Conservation (phyloP, 2,888 invertebrate genomes). For the Euproctis similis region DNA sequence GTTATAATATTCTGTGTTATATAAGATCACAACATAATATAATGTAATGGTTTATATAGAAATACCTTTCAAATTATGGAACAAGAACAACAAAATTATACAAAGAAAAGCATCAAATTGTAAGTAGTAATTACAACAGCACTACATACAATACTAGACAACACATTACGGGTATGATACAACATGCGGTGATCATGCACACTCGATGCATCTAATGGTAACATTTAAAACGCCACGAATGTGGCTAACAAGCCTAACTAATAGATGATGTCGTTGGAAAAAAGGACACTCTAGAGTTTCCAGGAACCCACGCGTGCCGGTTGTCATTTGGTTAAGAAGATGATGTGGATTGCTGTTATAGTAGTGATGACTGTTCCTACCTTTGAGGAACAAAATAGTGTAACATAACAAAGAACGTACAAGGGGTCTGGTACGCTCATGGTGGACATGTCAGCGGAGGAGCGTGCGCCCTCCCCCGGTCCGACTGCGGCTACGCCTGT, state of each 20-base stretch:
- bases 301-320: slow-evolving; percentile 10
- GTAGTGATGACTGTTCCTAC: slow-evolving; percentile 4
- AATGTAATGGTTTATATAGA: neutral
- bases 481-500: slow-evolving; percentile 61
- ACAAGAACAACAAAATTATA: neutral
- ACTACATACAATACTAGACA: slow-evolving; percentile 16
- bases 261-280: neutral
- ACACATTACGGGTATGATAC: slow-evolving; percentile 27
- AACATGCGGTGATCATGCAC: slow-evolving; percentile 40
- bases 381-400: slow-evolving; percentile 1
- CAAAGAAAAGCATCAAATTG: slow-evolving; percentile 8
- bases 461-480: slow-evolving; percentile 50
- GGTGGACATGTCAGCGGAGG: slow-evolving; percentile 21
- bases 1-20: neutral
- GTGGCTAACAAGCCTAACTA: too few relatives aligned
- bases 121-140: slow-evolving; percentile 13
- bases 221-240: slow-evolving; percentile 10
- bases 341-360: slow-evolving; percentile 8
- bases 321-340: slow-evolving; percentile 1
- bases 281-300: slow-evolving; percentile 25
- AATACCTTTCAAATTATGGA: too few relatives aligned
- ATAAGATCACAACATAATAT: neutral
- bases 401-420: too few relatives aligned
- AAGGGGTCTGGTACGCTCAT: slow-evolving; percentile 30
- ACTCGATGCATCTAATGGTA: slow-evolving; percentile 21